phyloP scores from a whole-genome alignment of 1,140 invertebrate species.

The Hylaeus anthracinus region DNA sequence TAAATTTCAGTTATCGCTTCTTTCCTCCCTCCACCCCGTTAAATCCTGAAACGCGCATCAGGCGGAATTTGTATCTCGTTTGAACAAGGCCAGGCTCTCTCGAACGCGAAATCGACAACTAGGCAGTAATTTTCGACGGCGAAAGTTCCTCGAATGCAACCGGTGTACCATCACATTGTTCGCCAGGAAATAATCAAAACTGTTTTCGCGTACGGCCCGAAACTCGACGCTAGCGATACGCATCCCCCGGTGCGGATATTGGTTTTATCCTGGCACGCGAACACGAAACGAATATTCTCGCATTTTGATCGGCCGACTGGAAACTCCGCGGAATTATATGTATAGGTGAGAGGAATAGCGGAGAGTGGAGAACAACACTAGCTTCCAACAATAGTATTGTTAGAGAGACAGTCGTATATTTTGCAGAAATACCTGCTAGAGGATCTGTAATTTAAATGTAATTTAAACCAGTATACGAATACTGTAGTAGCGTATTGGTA shows the following conservation, averaged over 20 bases:
- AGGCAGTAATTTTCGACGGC: conserved; percentile 35
- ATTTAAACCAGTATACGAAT: too few species aligned
- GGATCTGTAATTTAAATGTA: too few species aligned
- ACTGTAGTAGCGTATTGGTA: too few species aligned
- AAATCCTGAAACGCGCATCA: too few species aligned
- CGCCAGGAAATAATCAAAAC: conserved; percentile 52
- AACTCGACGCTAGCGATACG: conserved; percentile 5
- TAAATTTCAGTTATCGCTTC: neutral
- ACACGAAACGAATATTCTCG: conserved; percentile 20
- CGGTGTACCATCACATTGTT: conserved; percentile 11
- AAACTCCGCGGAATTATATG: neutral
- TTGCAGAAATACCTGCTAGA: too few species aligned
- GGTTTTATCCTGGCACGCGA: conserved; percentile 37
- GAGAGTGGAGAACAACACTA: too few species aligned
- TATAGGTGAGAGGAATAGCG: too few species aligned
- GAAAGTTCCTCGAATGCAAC: conserved; percentile 43
- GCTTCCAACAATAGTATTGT: too few species aligned
- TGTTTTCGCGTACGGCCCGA: conserved; percentile 23
- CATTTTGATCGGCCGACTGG: neutral
- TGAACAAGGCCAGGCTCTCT: neutral
- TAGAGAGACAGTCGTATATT: too few species aligned
- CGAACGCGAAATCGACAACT: conserved; percentile 12
- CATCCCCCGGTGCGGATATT: conserved; percentile 39
- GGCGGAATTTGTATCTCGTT: conserved; percentile 5
- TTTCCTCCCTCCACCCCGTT: neutral